A percentile compares a stretch with the other conserved stretches of the same genome.
Evolutionary conservation across 1,140 invertebrate species (phyloP).

Genomic region (Cotesia chilonis): DNA sequence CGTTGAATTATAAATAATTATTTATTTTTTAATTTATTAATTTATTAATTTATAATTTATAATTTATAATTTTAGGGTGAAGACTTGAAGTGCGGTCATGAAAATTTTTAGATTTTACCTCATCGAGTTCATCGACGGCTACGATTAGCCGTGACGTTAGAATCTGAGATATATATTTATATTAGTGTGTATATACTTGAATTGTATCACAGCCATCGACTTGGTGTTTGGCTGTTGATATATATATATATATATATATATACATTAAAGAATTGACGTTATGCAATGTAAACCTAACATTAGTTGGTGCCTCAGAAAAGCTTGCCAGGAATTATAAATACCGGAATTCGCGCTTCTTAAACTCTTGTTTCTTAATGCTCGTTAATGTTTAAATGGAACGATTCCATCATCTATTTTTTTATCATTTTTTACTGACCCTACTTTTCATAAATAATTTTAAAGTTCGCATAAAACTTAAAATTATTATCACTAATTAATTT

Average conservation of each 20-base stretch:
- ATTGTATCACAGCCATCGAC: constrained; percentile 35
- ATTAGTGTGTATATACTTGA: neutral
- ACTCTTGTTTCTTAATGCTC: constrained; percentile 41
- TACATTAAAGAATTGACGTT: constrained; percentile 38
- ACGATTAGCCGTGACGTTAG: constrained; percentile 1
- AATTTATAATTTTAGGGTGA: too few species aligned
- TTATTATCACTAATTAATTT: too few species aligned
- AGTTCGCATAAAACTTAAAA: too few species aligned
- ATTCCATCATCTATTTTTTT: neutral
- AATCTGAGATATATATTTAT: neutral
- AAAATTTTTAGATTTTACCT: constrained; percentile 19
- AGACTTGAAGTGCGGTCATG: neutral
- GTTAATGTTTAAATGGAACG: constrained; percentile 48
- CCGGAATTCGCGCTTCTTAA: constrained; percentile 55
- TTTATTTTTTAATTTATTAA: too few species aligned
- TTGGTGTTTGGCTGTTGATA: constrained; percentile 22
- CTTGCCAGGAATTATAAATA: constrained; percentile 66
- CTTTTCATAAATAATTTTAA: neutral
- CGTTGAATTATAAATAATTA: too few species aligned
- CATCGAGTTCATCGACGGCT: constrained; percentile 9
- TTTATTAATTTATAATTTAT: too few species aligned
- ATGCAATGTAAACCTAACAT: constrained; percentile 57
- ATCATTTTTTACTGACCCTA: neutral
- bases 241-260: constrained; percentile 15
- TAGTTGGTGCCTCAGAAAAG: constrained; percentile 48